Evolutionary conservation across 92 coral and sea anemone genomes (phyloP), one percentile per base, ranked within the genome.

Genomic region (Parazoanthus darwini): DNA sequence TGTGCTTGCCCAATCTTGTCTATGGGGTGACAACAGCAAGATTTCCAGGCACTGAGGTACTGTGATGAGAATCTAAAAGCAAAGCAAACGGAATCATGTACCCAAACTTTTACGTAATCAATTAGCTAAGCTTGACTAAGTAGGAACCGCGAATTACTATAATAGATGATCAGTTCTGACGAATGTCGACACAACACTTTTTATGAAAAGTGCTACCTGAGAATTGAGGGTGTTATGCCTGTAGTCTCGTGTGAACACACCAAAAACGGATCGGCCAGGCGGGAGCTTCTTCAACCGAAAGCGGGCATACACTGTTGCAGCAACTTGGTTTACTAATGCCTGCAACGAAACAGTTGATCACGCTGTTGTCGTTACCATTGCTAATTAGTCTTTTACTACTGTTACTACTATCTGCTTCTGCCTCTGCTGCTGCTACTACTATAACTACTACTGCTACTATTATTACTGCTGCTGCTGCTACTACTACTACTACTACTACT

Each of bases 31-130:
- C 68, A 94, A 87, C 4, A 94, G 91, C 15, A 94, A 85, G 33
- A 94, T 92, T 71, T 94, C 97, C 76, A 94, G 82, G 68, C 97
- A 94, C 77, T 91, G 92, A 0, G 97, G 97, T n/a, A 94, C 95
- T 35, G 97, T 94, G 39, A 94, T 90, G 70, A 94, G 87, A 33
- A 94, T 94, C 93, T 94, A 86, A 13, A 56, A 68, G 79, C 2
- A 84, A 85, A 88, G 44, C 2, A 35, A 56, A 75, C 59, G 20
- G 59, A 54, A 22, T 26, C 6, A 20, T 63, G 6, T 18, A 63
- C 20, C 16, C 59, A 54, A 11, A 11, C 18, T 54, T 54, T 2
- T 54, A 54, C 2, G 14, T 13, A 54, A 13, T 54, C 18, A 54
- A 13, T 5, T 6, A 46, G 8, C 9, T 6, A 46, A 46, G 8